Evolutionary conservation across 53 echinoderm and acorn worm genomes (phyloP).

Genomic region (Paracentrotus lividus): DNA sequence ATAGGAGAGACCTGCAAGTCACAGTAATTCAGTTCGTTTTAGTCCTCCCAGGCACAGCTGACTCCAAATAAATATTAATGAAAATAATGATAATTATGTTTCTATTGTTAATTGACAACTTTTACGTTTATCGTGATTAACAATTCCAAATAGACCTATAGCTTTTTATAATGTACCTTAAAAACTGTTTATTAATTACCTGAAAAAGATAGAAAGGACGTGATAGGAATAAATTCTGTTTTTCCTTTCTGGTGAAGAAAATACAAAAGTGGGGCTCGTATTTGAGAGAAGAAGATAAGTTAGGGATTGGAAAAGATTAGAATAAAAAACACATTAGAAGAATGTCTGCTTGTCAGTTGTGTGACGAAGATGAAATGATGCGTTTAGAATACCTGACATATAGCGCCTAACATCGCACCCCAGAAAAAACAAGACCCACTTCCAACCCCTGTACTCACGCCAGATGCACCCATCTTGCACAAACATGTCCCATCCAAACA

Average conservation of each 20-base stretch:
- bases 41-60: too few relatives aligned
- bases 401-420: conserved; percentile 38
- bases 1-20: too few relatives aligned
- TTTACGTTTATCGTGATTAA: too few relatives aligned
- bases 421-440: conserved; percentile 45
- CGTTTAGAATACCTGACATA: conserved; percentile 38
- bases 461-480: conserved; percentile 36
- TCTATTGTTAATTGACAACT: too few relatives aligned
- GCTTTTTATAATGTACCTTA: too few relatives aligned
- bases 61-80: too few relatives aligned
- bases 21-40: too few relatives aligned
- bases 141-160: too few relatives aligned
- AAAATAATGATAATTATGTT: too few relatives aligned
- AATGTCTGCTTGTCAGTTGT: background rate
- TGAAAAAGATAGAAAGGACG: background rate
- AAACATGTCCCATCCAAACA: conserved; percentile 49
- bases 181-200: too few relatives aligned
- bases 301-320: background rate
- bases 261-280: background rate
- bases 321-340: background rate
- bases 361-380: conserved; percentile 52
- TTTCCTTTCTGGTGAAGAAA: background rate
- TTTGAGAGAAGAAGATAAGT: background rate
- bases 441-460: background rate
- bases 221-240: background rate